Percentiles rank a stretch among this genome's conserved stretches.
phyloP scores from a whole-genome alignment of 1,140 invertebrate genomes.

The Drosophila nasuta region DNA sequence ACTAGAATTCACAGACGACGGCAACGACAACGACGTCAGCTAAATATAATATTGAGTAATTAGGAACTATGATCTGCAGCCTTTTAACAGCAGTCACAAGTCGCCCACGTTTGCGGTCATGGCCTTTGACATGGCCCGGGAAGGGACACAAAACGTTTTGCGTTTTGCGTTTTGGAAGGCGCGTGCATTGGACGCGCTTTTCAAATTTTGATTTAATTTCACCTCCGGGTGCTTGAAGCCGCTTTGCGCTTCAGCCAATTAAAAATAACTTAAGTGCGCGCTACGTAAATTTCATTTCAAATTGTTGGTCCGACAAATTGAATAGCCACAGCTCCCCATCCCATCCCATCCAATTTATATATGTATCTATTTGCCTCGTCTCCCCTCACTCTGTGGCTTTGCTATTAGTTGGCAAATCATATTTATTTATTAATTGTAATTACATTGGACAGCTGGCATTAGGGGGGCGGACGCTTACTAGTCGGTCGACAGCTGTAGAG shows the following conservation, averaged over 20 bases:
- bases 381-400: constrained; percentile 31
- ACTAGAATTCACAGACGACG: constrained; percentile 1
- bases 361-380: constrained; percentile 17
- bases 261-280: constrained; percentile 70
- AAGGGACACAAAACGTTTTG: neutral
- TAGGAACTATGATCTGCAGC: constrained; percentile 51
- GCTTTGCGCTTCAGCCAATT: constrained; percentile 59
- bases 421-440: constrained; percentile 81
- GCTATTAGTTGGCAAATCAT: constrained; percentile 65
- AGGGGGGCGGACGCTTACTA: neutral
- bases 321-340: constrained; percentile 40
- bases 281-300: constrained; percentile 70
- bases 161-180: neutral
- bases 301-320: constrained; percentile 45
- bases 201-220: constrained; percentile 71
- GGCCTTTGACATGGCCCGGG: constrained; percentile 35
- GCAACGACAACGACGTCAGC: constrained; percentile 16
- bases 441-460: constrained; percentile 61
- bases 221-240: constrained; percentile 30
- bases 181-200: constrained; percentile 26
- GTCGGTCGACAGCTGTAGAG: constrained; percentile 3
- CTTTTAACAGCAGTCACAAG: constrained; percentile 19
- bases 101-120: constrained; percentile 17
- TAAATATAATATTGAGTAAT: constrained; percentile 58
- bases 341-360: neutral